A percentile compares a stretch with the other conserved stretches of the same genome.
Evolutionary conservation across 2,797 vertebrate species (phyloP).

Genomic region (Trachurus trachurus): DNA sequence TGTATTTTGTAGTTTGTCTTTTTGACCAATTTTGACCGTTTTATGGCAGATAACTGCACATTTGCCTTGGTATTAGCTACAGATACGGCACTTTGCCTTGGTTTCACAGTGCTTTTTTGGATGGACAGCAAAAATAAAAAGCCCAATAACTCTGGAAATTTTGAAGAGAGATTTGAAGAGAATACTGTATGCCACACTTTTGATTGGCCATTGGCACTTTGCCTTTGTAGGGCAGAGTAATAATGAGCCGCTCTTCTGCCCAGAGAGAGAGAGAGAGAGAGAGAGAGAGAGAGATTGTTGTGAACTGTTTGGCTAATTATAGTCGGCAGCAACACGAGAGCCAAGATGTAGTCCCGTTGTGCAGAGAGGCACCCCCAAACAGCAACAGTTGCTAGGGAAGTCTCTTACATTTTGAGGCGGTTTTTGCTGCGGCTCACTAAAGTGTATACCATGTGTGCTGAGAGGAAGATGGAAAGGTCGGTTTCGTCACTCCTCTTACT

Average conservation of each 20-base stretch:
- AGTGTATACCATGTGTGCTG: conserved; percentile 7
- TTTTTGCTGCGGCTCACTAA: conserved; percentile 23
- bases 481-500: background rate
- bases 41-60: too few relatives aligned
- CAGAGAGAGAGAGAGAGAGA: conserved; percentile 45
- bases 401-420: conserved; percentile 30
- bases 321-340: conserved; percentile 69
- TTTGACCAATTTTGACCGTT: too few relatives aligned
- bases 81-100: too few relatives aligned
- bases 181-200: too few relatives aligned
- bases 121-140: too few relatives aligned
- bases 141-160: too few relatives aligned
- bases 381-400: conserved; percentile 78
- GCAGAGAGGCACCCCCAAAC: conserved; percentile 60
- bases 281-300: conserved; percentile 43
- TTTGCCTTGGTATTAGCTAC: too few relatives aligned
- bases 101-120: too few relatives aligned
- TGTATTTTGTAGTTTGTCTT: too few relatives aligned
- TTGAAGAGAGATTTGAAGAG: too few relatives aligned
- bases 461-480: conserved; percentile 32
- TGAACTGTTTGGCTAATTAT: conserved; percentile 75
- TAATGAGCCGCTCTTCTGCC: conserved; percentile 53
- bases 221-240: too few relatives aligned
- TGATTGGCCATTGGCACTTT: too few relatives aligned
- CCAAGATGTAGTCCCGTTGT: conserved; percentile 44